Evolutionary conservation across 2,797 vertebrate species (phyloP).

Genomic region (Onychomys leucogaster): DNA sequence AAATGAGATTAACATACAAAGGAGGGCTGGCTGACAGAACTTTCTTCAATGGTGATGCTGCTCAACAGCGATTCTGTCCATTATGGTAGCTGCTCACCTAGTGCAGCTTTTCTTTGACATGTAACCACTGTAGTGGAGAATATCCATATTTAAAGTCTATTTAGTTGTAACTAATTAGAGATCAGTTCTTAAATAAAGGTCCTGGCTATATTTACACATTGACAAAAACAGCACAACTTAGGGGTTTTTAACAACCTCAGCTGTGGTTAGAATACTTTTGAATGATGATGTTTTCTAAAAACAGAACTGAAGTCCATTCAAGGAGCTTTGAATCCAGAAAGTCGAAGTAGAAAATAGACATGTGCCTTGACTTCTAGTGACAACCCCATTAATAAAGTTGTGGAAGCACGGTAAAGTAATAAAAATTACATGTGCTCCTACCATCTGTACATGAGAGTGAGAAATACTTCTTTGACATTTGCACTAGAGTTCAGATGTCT

Average conservation of each 20-base stretch:
- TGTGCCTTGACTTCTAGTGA: background rate
- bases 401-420: background rate
- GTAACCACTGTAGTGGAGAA: background rate
- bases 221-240: background rate
- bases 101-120: background rate
- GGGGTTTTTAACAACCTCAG: background rate
- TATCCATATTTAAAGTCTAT: background rate
- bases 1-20: background rate
- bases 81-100: background rate
- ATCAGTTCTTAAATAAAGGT: background rate
- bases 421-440: background rate
- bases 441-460: background rate
- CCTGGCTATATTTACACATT: background rate
- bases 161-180: conserved; percentile 13
- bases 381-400: background rate
- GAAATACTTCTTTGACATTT: background rate
- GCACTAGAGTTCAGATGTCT: background rate
- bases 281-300: background rate
- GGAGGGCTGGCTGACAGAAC: background rate
- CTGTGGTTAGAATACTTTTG: background rate
- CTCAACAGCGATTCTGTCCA: background rate
- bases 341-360: background rate
- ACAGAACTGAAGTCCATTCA: background rate
- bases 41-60: background rate
- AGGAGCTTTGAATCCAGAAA: background rate